These are phyloP conservation scores for Pristionchus japonicus DNA, from an alignment of 2,888 invertebrate species.

Conservation along the genomic window DNA sequence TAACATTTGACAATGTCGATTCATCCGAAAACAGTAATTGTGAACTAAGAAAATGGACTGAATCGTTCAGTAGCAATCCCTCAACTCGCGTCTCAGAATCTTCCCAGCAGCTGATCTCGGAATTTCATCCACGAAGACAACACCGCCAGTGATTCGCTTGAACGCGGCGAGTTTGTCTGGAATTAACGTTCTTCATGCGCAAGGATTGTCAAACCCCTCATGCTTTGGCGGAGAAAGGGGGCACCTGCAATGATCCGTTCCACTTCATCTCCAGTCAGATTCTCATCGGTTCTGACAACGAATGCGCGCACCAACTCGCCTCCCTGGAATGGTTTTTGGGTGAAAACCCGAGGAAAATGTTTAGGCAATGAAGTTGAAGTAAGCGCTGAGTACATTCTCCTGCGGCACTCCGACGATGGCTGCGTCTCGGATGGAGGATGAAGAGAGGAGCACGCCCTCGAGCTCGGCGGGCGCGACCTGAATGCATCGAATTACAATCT, in stretches of 20 bases:
- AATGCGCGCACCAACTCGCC: not conserved
- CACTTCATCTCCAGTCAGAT: not conserved
- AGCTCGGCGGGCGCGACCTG: not conserved
- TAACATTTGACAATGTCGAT: no score
- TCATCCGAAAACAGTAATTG: no score
- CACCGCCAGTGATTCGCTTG: not conserved
- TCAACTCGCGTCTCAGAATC: not conserved
- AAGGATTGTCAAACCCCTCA: not conserved
- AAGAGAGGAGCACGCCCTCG: not conserved
- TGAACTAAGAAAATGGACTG: no score
- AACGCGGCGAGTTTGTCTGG: not conserved
- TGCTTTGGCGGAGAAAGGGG: not conserved
- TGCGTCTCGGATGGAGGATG: not conserved
- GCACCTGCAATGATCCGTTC: not conserved
- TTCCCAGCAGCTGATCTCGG: not conserved
- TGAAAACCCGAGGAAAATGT: no score
- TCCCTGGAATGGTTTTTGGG: not conserved
- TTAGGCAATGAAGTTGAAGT: no score
- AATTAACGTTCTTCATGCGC: not conserved
- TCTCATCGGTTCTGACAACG: not conserved
- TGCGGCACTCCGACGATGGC: not conserved
- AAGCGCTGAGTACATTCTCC: not conserved
- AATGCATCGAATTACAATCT: not conserved
- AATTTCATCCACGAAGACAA: not conserved
- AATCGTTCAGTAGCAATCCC: not conserved